Percentiles rank a stretch among this genome's conserved stretches.
Conservation (phyloP, 1,140 invertebrate genomes). For the Oscheius sp. region DNA sequence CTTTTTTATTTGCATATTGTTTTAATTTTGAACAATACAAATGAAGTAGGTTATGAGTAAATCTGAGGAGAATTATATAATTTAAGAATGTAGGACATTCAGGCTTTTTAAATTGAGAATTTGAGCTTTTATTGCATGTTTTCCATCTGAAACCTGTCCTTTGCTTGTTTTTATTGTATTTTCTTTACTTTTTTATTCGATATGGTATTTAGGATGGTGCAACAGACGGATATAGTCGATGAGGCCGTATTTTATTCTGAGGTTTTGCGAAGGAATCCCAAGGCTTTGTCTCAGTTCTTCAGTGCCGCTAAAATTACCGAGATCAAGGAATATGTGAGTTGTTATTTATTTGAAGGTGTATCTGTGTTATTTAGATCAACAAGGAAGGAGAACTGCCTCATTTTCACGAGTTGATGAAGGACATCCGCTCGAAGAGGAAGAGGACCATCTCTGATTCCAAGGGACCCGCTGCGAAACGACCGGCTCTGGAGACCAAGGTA, state of each 20-base stretch:
- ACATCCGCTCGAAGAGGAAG: not conserved
- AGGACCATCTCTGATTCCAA: not conserved
- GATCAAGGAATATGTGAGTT: slow-evolving; percentile 5
- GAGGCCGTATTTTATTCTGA: not conserved
- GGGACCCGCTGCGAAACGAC: not conserved
- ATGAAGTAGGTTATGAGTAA: no score
- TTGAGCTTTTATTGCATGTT: no score
- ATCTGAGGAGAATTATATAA: no score
- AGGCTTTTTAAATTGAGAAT: no score
- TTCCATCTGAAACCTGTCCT: no score
- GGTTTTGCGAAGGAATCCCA: not conserved
- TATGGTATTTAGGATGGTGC: no score
- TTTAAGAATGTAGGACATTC: no score
- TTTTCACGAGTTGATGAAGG: not conserved
- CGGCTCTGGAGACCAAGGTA: not conserved
- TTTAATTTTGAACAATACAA: no score
- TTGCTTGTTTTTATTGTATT: no score
- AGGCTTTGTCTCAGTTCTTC: not conserved
- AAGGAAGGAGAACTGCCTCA: not conserved
- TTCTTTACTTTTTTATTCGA: no score
- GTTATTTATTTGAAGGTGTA: not conserved
- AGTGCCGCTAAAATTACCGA: not conserved
- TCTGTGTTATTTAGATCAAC: not conserved
- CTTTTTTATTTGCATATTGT: no score
- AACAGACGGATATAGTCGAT: not conserved